These are phyloP conservation scores for Aplochiton taeniatus DNA, from an alignment of 2,797 vertebrate genomes.

Conservation along the genomic window DNA sequence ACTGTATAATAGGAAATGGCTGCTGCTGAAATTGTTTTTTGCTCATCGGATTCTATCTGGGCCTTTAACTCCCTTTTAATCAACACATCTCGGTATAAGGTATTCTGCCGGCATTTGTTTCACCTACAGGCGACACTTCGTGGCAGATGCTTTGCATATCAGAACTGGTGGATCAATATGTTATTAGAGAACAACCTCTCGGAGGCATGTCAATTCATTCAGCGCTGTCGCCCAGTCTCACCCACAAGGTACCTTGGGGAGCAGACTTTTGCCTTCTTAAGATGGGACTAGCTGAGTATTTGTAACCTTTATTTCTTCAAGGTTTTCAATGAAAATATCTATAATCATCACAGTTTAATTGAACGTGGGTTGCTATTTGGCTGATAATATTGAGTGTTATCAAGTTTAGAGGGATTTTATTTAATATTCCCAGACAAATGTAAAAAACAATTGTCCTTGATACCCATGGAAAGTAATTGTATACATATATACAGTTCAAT, in stretches of 20 bases:
- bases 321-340: slow-evolving; percentile 24
- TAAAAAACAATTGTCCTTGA: too few species aligned
- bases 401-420: too few species aligned
- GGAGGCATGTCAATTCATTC: slow-evolving; percentile 87
- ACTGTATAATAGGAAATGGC: too few species aligned
- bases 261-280: slow-evolving; percentile 63
- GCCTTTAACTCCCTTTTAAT: slow-evolving; percentile 73
- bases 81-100: slow-evolving; percentile 77
- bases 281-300: slow-evolving; percentile 38
- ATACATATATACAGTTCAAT: too few species aligned
- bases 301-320: slow-evolving; percentile 49
- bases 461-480: too few species aligned
- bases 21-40: too few species aligned
- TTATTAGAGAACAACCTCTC: slow-evolving; percentile 93
- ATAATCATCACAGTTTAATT: too few species aligned
- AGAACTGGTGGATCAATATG: slow-evolving; percentile 86
- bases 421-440: too few species aligned
- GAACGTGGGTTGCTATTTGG: too few species aligned
- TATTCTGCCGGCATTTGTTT: slow-evolving; percentile 78
- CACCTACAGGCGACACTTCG: slow-evolving; percentile 65
- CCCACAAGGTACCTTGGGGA: slow-evolving; percentile 62
- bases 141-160: slow-evolving; percentile 87
- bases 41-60: neutral
- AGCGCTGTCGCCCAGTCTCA: slow-evolving; percentile 78
- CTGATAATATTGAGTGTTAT: too few species aligned